Evolutionary conservation across 2,797 vertebrate genomes (phyloP).

Genomic region (Ispidina lecontei): DNA sequence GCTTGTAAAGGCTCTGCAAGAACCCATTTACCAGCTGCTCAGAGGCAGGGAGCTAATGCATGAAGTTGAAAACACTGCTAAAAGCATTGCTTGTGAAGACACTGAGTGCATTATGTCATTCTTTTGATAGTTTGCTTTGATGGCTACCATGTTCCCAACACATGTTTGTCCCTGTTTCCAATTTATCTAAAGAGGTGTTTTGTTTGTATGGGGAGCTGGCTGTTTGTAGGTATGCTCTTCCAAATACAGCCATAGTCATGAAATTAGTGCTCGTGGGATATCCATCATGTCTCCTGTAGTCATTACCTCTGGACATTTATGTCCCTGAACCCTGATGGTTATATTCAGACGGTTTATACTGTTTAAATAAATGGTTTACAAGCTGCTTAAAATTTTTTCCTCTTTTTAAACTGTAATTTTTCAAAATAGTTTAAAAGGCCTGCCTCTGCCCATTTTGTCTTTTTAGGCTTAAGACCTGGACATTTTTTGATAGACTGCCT

Average conservation of each 20-base stretch:
- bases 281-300: neutral
- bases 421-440: slow-evolving; percentile 20
- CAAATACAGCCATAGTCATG: neutral
- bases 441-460: slow-evolving; percentile 18
- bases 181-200: neutral
- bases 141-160: neutral
- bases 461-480: slow-evolving; percentile 41
- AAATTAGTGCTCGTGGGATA: neutral
- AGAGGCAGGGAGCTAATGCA: neutral
- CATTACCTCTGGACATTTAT: neutral
- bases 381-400: slow-evolving; percentile 9
- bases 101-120: neutral
- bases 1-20: neutral
- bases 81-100: neutral
- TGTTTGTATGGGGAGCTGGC: neutral
- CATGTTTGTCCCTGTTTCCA: neutral
- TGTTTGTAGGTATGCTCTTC: neutral
- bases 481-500: slow-evolving; percentile 18
- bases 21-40: neutral
- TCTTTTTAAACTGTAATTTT: slow-evolving; percentile 27
- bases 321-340: neutral
- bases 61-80: neutral
- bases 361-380: neutral
- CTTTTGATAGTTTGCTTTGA: neutral
- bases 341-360: neutral